Evolutionary conservation across 2,113 vertebrate species (phyloP).

Genomic region (Halcyon senegalensis): DNA sequence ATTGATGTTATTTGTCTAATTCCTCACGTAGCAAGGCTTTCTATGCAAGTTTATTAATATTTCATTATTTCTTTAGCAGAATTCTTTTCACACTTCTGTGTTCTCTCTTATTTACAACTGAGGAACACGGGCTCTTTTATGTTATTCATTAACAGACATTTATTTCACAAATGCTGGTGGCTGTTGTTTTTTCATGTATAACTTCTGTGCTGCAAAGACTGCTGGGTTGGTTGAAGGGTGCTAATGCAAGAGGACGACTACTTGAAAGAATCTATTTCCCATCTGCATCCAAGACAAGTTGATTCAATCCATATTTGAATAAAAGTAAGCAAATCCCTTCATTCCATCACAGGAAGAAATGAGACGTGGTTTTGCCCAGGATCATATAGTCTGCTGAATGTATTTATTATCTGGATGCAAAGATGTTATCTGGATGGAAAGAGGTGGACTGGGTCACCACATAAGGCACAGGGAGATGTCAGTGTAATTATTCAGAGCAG

Average conservation of each 20-base stretch:
- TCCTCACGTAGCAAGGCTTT: slow-evolving; percentile 17
- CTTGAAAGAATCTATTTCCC: background rate
- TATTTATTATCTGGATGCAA: background rate
- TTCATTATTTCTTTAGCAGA: slow-evolving; percentile 49
- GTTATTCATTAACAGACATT: slow-evolving; percentile 33
- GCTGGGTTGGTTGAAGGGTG: slow-evolving; percentile 16
- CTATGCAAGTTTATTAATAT: slow-evolving; percentile 53
- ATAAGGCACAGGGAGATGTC: background rate
- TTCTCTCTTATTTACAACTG: slow-evolving; percentile 42
- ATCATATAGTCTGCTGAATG: background rate
- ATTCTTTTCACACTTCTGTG: slow-evolving; percentile 42
- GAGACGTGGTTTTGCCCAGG: background rate
- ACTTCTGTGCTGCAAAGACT: slow-evolving; percentile 28
- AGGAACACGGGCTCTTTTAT: slow-evolving; percentile 28
- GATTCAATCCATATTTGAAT: background rate
- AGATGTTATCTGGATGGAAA: background rate
- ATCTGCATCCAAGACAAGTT: background rate
- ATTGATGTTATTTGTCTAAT: slow-evolving; percentile 18
- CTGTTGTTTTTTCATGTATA: background rate
- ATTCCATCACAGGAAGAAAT: background rate
- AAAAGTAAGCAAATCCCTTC: background rate
- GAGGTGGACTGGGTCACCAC: background rate
- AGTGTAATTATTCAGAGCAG: background rate
- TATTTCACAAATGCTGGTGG: slow-evolving; percentile 48
- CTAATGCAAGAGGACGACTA: background rate